Base-by-base conservation (phyloP, 1,140 invertebrate genomes). In the Ceratosolen fusciceps region DNA sequence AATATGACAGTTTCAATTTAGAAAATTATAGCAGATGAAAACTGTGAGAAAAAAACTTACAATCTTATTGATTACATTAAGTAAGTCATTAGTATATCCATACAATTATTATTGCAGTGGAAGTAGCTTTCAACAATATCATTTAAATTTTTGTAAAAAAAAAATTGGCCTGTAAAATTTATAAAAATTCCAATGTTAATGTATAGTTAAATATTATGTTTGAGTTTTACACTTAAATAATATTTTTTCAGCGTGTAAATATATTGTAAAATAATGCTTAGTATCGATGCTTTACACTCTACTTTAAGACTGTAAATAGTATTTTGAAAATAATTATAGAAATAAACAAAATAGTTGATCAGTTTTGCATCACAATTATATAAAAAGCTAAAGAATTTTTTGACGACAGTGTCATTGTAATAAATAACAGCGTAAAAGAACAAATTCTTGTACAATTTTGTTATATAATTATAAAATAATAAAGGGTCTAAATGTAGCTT, bases 401-500 rank as follows among this genome's bases (percentile, higher is more conserved):
- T 29, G 39, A 58, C 56, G 73, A 80, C 62, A 75, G 52, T 70
- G 73, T 75, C 62, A 56, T 73, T 58, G 26, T 54, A 52, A 79
- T 39, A 56, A 26, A 29, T 70, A 73, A 21, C 14, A 73, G 43
- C 56, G 43, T 70, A 47, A 37, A 67, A 31, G 29, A 34, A 58
- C 24, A 58, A 74, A 74, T 58, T 58, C n/a, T 60, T 78, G 78
- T 74, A 80, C 58, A 75, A 76, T 80, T 80, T 71, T 80, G 73
- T 80, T 80, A 72, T n/a, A 67, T 75, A 71, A 80, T 78, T 70
- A 70, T 68, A 71, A 12, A 70, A 56, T 26, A 77, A 24, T 77
- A 73, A 79, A 70, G 56, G 8, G 52, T 68, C 47, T 54, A 74
- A 73, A 73, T 71, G 26, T 80, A 74, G 71, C 84, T 85, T 82